These are phyloP conservation scores for Sympetrum striolatum DNA, from an alignment of 2,888 invertebrate species.

Conservation along the genomic window DNA sequence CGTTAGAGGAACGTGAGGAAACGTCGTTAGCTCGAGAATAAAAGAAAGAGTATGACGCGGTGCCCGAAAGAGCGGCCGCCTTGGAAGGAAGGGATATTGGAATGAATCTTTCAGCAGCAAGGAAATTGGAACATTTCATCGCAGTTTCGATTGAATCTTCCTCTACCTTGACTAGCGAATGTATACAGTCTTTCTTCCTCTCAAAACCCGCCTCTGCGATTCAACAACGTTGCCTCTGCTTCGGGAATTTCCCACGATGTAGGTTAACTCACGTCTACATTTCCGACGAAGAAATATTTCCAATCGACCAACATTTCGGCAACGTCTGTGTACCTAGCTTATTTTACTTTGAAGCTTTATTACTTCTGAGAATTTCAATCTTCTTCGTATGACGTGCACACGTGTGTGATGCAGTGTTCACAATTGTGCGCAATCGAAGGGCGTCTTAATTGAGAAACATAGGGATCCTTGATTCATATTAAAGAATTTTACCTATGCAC, in stretches of 20 bases:
- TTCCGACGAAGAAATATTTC: not conserved
- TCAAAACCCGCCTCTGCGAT: not conserved
- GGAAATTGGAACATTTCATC: conserved; percentile 8
- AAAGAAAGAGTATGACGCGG: too few relatives aligned
- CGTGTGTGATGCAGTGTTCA: too few relatives aligned
- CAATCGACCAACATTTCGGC: too few relatives aligned
- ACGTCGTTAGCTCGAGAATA: not conserved
- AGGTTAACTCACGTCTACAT: not conserved
- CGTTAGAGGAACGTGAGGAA: not conserved
- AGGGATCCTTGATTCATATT: too few relatives aligned
- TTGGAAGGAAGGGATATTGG: not conserved
- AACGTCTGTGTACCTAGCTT: too few relatives aligned
- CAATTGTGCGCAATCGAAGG: too few relatives aligned
- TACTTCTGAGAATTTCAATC: too few relatives aligned
- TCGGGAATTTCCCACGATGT: not conserved
- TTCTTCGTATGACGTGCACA: too few relatives aligned
- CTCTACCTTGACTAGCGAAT: not conserved
- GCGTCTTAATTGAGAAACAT: too few relatives aligned
- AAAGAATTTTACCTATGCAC: too few relatives aligned
- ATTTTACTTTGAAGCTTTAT: too few relatives aligned
- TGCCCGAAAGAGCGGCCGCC: too few relatives aligned
- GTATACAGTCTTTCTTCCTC: not conserved
- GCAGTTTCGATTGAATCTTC: not conserved
- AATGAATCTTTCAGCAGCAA: conserved; percentile 26
- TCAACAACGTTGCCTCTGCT: not conserved